phyloP scores from a whole-genome alignment of 2,797 vertebrate genomes.

The Phylloscopus collybita region DNA sequence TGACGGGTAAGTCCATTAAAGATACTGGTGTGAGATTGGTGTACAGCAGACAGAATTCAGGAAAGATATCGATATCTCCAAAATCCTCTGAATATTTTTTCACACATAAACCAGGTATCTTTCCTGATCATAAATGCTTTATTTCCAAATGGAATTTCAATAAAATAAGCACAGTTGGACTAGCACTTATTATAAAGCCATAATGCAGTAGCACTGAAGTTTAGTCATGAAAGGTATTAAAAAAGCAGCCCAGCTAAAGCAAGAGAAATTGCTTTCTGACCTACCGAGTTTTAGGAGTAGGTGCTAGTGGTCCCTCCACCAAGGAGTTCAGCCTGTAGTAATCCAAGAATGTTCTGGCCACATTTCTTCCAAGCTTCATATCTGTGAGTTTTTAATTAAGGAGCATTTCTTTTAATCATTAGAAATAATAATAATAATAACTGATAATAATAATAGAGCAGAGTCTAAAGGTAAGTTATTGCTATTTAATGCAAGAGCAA shows the following conservation, averaged over 20 bases:
- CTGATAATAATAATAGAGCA: background rate
- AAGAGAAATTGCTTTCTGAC: constrained; percentile 50
- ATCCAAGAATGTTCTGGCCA: constrained; percentile 95
- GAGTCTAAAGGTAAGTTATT: constrained; percentile 21
- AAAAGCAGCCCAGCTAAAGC: constrained; percentile 9
- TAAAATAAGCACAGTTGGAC: constrained; percentile 58
- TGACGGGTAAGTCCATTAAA: constrained; percentile 48
- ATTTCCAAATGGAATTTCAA: constrained; percentile 59
- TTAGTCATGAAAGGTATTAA: constrained; percentile 34
- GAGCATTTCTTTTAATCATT: constrained; percentile 7
- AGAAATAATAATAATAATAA: background rate
- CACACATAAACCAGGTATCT: constrained; percentile 53
- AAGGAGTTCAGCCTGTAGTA: constrained; percentile 91
- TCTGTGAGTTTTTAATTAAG: constrained; percentile 86
- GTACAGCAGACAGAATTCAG: constrained; percentile 36
- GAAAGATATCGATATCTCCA: constrained; percentile 40
- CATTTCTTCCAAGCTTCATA: constrained; percentile 95
- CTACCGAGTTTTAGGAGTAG: constrained; percentile 75
- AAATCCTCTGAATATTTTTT: constrained; percentile 62
- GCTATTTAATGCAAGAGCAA: constrained; percentile 23
- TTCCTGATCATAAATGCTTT: constrained; percentile 56
- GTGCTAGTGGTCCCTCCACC: constrained; percentile 79
- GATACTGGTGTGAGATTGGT: constrained; percentile 49
- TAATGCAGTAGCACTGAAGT: constrained; percentile 34
- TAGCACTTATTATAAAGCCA: constrained; percentile 15